Evolutionary conservation across 2,113 vertebrate genomes (phyloP).

Genomic region (Hymenochirus boettgeri): DNA sequence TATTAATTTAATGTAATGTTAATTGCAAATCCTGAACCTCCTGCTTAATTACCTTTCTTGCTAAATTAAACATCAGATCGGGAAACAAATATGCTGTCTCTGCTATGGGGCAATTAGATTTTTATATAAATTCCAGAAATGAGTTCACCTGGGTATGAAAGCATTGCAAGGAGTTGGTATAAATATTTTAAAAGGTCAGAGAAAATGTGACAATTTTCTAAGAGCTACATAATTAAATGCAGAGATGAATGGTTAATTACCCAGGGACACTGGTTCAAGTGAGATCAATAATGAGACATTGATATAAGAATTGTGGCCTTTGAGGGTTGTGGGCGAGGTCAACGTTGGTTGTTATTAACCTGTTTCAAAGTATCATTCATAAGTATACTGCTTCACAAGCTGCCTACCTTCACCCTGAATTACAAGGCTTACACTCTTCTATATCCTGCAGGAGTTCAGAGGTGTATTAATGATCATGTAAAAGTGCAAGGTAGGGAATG

Average conservation of each 20-base stretch:
- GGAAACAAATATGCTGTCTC: no score
- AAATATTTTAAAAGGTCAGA: conserved; percentile 76
- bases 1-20: no score
- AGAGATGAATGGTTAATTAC: conserved; percentile 63
- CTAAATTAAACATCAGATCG: no score
- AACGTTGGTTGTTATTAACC: conserved; percentile 60
- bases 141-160: no score
- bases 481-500: no score
- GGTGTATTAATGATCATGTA: no score
- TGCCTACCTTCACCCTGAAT: background rate
- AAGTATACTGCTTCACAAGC: background rate
- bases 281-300: conserved; percentile 57
- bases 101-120: no score
- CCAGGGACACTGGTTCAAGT: conserved; percentile 49
- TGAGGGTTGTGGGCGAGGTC: conserved; percentile 55
- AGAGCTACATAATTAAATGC: conserved; percentile 69
- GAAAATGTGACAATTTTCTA: conserved; percentile 60
- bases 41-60: no score
- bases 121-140: no score
- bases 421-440: no score
- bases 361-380: conserved; percentile 20
- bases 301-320: conserved; percentile 52
- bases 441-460: no score
- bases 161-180: conserved; percentile 53
- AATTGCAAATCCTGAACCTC: no score